phyloP scores from a whole-genome alignment of 2,797 vertebrate genomes.

The Coendou prehensilis region DNA sequence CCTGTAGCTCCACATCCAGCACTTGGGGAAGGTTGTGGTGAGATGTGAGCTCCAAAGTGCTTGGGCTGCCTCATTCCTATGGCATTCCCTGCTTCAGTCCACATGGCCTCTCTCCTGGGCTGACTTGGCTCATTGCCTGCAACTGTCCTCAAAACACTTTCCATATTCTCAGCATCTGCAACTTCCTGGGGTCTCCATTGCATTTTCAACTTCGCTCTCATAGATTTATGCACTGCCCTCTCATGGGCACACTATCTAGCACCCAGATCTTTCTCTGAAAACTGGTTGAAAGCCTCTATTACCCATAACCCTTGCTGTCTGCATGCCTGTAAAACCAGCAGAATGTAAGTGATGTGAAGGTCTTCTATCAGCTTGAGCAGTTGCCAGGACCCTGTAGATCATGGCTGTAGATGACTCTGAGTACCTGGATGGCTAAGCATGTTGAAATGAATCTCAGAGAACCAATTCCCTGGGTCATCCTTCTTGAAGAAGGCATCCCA shows the following conservation, averaged over 20 bases:
- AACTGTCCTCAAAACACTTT: background rate
- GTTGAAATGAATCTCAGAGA: background rate
- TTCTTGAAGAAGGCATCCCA: background rate
- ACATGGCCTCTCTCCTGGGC: background rate
- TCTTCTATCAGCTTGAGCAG: background rate
- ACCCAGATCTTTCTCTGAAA: background rate
- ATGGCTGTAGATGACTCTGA: background rate
- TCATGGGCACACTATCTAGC: background rate
- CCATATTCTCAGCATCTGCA: background rate
- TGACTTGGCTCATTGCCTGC: background rate
- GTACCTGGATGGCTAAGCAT: background rate
- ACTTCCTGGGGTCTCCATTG: background rate
- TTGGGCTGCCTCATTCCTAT: background rate
- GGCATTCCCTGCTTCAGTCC: background rate
- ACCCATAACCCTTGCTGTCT: background rate
- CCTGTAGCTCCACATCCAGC: background rate
- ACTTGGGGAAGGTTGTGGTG: background rate
- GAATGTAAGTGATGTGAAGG: background rate
- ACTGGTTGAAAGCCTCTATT: background rate
- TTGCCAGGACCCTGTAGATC: background rate
- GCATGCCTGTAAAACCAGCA: background rate
- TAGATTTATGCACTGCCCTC: background rate
- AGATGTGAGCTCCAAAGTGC: background rate
- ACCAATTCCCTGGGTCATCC: background rate
- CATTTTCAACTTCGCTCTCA: background rate